These are phyloP conservation scores for Erebia epiphron DNA, from an alignment of 2,888 invertebrate genomes.

Conservation along the genomic window DNA sequence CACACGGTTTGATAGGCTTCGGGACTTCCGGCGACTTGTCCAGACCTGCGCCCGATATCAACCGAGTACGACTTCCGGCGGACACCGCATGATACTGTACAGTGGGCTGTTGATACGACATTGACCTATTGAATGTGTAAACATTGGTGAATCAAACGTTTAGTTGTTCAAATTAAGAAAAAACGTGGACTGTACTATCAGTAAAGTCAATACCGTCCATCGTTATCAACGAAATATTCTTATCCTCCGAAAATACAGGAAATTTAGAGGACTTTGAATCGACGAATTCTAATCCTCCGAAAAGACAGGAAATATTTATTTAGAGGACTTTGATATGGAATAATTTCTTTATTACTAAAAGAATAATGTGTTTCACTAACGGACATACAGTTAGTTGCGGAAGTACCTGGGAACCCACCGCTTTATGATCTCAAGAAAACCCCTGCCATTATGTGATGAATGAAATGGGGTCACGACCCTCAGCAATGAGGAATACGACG, in stretches of 20 bases:
- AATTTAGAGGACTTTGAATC: too few relatives aligned
- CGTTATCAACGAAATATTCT: not conserved
- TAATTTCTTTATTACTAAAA: too few relatives aligned
- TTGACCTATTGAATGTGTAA: slow-evolving; percentile 40
- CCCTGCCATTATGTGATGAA: too few relatives aligned
- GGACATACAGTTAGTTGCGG: too few relatives aligned
- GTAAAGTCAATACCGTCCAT: not conserved
- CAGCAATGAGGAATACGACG: too few relatives aligned
- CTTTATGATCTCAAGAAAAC: too few relatives aligned
- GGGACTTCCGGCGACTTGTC: slow-evolving; percentile 64
- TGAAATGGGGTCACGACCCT: too few relatives aligned
- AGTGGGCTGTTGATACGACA: slow-evolving; percentile 36
- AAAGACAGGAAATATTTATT: too few relatives aligned
- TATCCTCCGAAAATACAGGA: too few relatives aligned
- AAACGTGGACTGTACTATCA: not conserved
- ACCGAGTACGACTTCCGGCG: slow-evolving; percentile 64
- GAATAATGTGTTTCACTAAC: too few relatives aligned
- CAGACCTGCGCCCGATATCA: slow-evolving; percentile 69
- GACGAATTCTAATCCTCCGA: not conserved
- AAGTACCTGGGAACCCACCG: too few relatives aligned
- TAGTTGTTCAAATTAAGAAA: not conserved
- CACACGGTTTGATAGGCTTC: slow-evolving; percentile 68
- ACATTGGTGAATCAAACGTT: slow-evolving; percentile 21
- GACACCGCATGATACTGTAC: slow-evolving; percentile 60
- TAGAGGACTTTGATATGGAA: too few relatives aligned